These are phyloP conservation scores for Orius laevigatus DNA, from an alignment of 1,140 invertebrate species.

Conservation along the genomic window DNA sequence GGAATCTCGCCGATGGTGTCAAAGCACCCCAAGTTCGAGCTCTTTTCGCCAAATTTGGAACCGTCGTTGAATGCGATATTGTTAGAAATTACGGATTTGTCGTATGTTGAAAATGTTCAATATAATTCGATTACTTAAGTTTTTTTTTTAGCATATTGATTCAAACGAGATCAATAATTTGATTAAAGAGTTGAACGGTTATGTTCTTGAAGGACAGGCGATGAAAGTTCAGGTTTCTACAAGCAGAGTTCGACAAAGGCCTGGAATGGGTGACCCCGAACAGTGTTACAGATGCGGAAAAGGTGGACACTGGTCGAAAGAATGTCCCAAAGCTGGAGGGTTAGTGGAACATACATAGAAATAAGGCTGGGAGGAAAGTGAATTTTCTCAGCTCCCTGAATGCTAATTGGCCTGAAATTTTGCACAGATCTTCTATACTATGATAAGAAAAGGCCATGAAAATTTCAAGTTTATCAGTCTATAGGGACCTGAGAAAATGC, in stretches of 20 bases:
- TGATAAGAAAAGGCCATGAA: no score
- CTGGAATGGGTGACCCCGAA: constrained; percentile 88
- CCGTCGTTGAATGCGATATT: constrained; percentile 78
- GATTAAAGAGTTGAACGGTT: constrained; percentile 72
- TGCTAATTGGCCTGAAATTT: no score
- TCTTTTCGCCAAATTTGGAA: constrained; percentile 73
- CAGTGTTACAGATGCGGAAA: constrained; percentile 85
- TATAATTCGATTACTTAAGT: no score
- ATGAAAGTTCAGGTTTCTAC: constrained; percentile 83
- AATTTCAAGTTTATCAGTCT: no score
- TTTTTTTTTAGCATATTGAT: constrained; percentile 50
- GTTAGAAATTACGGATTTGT: constrained; percentile 81
- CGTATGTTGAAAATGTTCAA: no score
- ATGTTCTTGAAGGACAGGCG: constrained; percentile 65
- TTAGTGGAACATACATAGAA: no score
- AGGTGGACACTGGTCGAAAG: constrained; percentile 88
- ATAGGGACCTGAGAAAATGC: no score
- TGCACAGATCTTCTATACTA: no score
- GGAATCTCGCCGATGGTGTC: constrained; percentile 75
- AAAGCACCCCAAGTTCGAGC: constrained; percentile 71
- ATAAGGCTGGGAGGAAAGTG: no score
- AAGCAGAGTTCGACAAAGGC: constrained; percentile 75
- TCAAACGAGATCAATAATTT: constrained; percentile 65
- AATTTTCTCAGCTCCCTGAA: no score
- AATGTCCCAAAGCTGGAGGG: constrained; percentile 46